These are phyloP conservation scores for Papilio glaucus DNA, from an alignment of 1,140 invertebrate species.

Conservation along the genomic window DNA sequence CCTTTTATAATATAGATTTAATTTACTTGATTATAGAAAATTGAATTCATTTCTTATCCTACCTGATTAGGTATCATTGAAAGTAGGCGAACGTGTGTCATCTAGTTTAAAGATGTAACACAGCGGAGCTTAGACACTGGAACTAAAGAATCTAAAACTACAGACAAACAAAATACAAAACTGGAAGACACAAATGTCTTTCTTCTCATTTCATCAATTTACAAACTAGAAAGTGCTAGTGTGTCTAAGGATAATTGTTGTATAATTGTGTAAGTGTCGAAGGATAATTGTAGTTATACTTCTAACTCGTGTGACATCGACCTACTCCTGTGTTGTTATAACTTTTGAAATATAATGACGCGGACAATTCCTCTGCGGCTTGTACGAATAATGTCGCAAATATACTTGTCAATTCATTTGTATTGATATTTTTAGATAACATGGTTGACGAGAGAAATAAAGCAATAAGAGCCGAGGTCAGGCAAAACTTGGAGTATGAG, in stretches of 20 bases:
- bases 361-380: not conserved
- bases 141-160: too few species aligned
- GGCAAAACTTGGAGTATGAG: conserved; percentile 70
- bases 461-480: conserved; percentile 65
- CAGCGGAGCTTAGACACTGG: too few species aligned
- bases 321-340: not conserved
- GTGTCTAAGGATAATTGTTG: not conserved
- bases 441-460: conserved; percentile 72
- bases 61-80: too few species aligned
- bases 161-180: too few species aligned
- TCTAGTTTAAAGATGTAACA: too few species aligned
- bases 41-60: too few species aligned
- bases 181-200: too few species aligned
- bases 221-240: not conserved
- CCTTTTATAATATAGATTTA: too few species aligned
- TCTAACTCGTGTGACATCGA: not conserved
- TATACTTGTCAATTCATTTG: conserved; percentile 5
- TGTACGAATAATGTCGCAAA: not conserved
- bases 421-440: conserved; percentile 64
- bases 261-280: too few species aligned
- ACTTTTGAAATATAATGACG: conserved; percentile 7
- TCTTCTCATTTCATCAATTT: too few species aligned
- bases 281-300: not conserved
- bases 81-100: too few species aligned
- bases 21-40: too few species aligned